Evolutionary conservation across 2,888 invertebrate genomes (phyloP), one percentile per base, ranked within the genome.

Genomic region (Geotrupes spiniger): DNA sequence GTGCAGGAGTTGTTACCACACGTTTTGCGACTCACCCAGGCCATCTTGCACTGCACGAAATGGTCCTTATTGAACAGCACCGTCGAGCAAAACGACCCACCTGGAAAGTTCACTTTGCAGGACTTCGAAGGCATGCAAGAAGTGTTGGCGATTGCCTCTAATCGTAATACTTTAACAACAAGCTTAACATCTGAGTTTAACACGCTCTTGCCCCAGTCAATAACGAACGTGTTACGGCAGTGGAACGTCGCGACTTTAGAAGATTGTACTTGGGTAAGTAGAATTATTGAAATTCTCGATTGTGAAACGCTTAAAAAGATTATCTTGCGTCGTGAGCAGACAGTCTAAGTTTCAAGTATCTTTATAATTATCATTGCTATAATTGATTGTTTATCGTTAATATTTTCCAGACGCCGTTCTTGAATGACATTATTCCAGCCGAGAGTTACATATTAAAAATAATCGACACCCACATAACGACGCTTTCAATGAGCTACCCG

Each of bases 401-500:
- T 42, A 52, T 54, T 42, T 66, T 69, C 28, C 73, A 87, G 87
- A 80, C 81, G 25, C 82, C 83, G 12, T 88, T 84, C 72, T 78
- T 84, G 27, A 82, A 82, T 53, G 89, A 92, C 66, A 83, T 89
- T 27, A 85, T 92, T 54, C 91, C 92, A 9, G 85, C 87, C 0
- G 92, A 92, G 68, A 89, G 86, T 61, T 59, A 88, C 57, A 82
- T 91, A 2, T 76, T 89, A n/a, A 82, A 83, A 43, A 82, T 91
- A 3, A 82, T 90, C 26, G 80, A 78, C 53, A 78, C 81, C 16
- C 86, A 87, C 63, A 75, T 84, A 44, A 78, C 79, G 33, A 80
- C 82, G 1, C 70, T 87, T 9, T 84, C 85, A 6, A 77, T 81
- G 60, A 77, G 79, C 59, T 72, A 75, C 33, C 71, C 74, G 1